Evolutionary conservation across 2,797 vertebrate species (phyloP).

Genomic region (Octomys mimax): DNA sequence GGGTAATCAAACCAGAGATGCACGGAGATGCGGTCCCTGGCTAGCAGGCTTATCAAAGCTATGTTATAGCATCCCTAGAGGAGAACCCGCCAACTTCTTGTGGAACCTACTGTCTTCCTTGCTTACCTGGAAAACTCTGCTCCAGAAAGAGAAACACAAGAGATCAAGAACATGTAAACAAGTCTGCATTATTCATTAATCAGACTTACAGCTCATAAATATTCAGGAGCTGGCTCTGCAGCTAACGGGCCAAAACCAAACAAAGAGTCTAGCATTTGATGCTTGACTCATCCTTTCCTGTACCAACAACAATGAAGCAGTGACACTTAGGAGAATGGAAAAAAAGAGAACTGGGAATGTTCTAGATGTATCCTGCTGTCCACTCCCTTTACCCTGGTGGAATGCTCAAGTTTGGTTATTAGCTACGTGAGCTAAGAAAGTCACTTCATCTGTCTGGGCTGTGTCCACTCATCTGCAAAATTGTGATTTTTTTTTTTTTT

Average conservation of each 20-base stretch:
- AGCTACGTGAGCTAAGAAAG: not conserved
- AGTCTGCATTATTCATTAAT: not conserved
- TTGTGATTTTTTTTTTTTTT: not conserved
- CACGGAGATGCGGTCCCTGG: not conserved
- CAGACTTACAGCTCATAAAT: not conserved
- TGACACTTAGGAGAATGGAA: not conserved
- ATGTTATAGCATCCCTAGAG: not conserved
- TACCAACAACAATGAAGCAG: not conserved
- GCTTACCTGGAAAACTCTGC: not conserved
- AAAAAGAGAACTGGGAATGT: not conserved
- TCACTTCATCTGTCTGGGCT: not conserved
- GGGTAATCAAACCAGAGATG: not conserved
- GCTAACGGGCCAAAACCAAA: not conserved
- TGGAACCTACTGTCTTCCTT: not conserved
- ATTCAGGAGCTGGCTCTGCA: constrained; percentile 12
- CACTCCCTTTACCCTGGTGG: not conserved
- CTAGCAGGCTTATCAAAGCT: not conserved
- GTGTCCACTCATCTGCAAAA: not conserved
- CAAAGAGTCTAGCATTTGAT: not conserved
- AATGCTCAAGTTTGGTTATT: not conserved
- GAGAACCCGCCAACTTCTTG: not conserved
- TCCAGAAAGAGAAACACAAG: constrained; percentile 36
- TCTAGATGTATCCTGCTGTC: not conserved
- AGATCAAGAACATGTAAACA: not conserved
- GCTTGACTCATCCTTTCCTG: not conserved